Evolutionary conservation across 2,888 invertebrate genomes (phyloP).

Genomic region (Drosophila birchii): DNA sequence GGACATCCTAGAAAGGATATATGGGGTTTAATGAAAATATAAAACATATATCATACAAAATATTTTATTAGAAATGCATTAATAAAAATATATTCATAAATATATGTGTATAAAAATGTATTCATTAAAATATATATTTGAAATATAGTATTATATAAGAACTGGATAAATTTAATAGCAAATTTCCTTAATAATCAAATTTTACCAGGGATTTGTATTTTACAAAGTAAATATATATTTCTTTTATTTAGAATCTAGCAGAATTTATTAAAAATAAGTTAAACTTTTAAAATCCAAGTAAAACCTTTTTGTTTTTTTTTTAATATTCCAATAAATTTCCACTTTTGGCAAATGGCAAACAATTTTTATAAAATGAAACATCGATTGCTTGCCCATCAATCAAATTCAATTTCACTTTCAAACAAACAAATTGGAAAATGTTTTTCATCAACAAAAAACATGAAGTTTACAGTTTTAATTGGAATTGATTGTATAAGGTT

Average conservation of each 20-base stretch:
- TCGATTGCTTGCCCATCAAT: constrained; percentile 6
- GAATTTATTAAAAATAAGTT: not conserved
- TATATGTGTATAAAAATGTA: not conserved
- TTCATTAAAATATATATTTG: no score
- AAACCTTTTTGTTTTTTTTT: not conserved
- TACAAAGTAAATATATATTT: not conserved
- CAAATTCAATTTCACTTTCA: constrained; percentile 7
- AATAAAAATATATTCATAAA: not conserved
- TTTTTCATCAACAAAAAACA: not conserved
- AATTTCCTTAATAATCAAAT: not conserved
- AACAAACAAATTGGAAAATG: not conserved
- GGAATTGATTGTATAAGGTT: not conserved
- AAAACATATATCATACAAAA: not conserved
- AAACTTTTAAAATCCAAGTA: rapidly evolving
- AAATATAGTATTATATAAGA: not conserved
- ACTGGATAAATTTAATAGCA: not conserved
- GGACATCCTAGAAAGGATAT: not conserved
- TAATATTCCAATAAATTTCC: not conserved
- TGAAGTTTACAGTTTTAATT: no score
- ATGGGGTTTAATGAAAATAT: not conserved
- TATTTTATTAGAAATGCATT: no score
- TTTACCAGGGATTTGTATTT: not conserved
- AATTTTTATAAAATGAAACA: constrained; percentile 2
- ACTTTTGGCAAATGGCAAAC: not conserved
- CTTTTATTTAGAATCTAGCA: not conserved